Evolutionary conservation across 1,140 invertebrate species (phyloP).

Genomic region (Penaeus chinensis): DNA sequence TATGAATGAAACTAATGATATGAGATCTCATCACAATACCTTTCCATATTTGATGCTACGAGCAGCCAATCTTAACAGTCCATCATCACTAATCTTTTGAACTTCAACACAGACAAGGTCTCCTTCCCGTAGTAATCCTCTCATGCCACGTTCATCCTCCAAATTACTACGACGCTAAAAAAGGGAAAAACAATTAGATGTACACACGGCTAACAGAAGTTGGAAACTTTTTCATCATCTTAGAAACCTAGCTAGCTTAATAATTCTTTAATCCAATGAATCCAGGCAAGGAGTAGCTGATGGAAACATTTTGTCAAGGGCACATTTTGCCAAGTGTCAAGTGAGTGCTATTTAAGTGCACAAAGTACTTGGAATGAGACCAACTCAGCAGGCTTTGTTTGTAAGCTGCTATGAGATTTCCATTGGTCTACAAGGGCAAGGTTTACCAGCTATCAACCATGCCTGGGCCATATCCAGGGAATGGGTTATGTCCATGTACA

Average conservation of each 20-base stretch:
- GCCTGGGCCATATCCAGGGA: no score
- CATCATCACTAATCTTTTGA: constrained; percentile 91
- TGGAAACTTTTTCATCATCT: not conserved
- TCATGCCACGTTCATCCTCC: constrained; percentile 98
- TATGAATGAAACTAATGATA: not conserved
- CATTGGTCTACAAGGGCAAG: no score
- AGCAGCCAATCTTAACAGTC: constrained; percentile 92
- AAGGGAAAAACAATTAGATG: constrained; percentile 46
- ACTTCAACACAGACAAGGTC: constrained; percentile 98
- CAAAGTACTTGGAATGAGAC: no score
- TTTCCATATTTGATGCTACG: constrained; percentile 98
- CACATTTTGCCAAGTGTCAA: no score
- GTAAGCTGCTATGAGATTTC: no score
- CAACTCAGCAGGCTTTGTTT: no score
- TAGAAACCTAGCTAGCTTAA: not conserved
- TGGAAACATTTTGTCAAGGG: no score
- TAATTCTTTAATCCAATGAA: not conserved
- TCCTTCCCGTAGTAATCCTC: constrained; percentile 93
- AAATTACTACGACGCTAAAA: constrained; percentile 82
- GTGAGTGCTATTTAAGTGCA: no score
- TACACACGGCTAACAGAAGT: not conserved
- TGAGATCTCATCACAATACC: constrained; percentile 69
- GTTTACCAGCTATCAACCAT: no score
- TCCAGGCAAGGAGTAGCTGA: no score
- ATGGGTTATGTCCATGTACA: no score